phyloP scores from a whole-genome alignment of 2,797 vertebrate species.

The Syndactyla subalaris region DNA sequence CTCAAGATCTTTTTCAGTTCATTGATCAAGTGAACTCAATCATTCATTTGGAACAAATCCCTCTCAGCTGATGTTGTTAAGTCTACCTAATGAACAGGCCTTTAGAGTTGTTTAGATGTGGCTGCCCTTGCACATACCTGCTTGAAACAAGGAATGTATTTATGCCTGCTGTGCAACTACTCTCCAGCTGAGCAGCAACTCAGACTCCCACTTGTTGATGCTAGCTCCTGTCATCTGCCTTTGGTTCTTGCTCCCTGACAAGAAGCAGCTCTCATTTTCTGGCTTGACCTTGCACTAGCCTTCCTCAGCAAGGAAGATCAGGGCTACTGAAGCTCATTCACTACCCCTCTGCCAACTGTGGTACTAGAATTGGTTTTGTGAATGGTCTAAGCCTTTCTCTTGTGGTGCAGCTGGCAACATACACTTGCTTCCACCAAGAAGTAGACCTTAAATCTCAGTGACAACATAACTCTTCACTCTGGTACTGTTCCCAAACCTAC shows the following conservation, averaged over 20 bases:
- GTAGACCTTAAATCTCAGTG: not conserved
- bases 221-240: not conserved
- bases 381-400: not conserved
- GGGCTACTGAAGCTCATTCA: not conserved
- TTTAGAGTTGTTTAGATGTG: not conserved
- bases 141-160: not conserved
- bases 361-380: not conserved
- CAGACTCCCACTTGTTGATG: not conserved
- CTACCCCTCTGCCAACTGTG: not conserved
- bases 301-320: not conserved
- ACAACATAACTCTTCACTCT: not conserved
- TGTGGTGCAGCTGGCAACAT: not conserved
- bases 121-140: not conserved
- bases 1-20: not conserved
- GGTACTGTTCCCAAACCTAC: not conserved
- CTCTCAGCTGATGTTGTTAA: conserved; percentile 1
- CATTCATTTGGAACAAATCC: not conserved
- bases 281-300: not conserved
- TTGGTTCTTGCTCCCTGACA: not conserved
- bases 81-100: not conserved
- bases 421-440: not conserved
- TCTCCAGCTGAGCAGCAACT: not conserved
- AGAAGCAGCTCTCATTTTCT: not conserved
- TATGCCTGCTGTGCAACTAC: not conserved
- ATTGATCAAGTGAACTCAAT: not conserved